These are phyloP conservation scores for Diarsia brunnea DNA, from an alignment of 2,888 invertebrate species.

Conservation along the genomic window DNA sequence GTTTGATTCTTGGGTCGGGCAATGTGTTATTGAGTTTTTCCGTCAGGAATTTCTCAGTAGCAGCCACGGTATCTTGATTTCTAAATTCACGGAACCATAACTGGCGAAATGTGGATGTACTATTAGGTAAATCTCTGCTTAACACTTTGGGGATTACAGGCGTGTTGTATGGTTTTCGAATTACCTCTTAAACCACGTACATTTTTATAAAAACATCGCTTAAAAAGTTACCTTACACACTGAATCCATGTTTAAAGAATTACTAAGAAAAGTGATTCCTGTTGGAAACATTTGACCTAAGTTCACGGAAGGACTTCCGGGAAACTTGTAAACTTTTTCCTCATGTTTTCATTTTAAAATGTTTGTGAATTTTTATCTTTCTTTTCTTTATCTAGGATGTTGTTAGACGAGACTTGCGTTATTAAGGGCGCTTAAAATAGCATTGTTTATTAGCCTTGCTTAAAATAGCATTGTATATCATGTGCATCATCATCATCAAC, in stretches of 20 bases:
- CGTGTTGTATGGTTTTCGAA: not conserved
- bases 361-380: constrained; percentile 37
- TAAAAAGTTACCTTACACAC: constrained; percentile 2
- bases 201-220: not conserved
- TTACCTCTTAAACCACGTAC: not conserved
- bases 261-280: constrained; percentile 54
- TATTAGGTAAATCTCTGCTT: too few relatives aligned
- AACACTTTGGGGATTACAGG: too few relatives aligned
- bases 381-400: constrained; percentile 29
- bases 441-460: not conserved
- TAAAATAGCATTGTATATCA: not conserved
- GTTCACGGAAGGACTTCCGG: constrained; percentile 36
- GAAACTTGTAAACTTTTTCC: constrained; percentile 43
- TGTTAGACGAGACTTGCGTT: constrained; percentile 22
- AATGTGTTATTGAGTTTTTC: too few relatives aligned
- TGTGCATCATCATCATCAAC: not conserved
- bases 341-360: constrained; percentile 56
- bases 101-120: too few relatives aligned
- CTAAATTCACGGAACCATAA: too few relatives aligned
- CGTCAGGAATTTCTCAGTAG: too few relatives aligned
- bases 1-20: too few relatives aligned
- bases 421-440: constrained; percentile 13
- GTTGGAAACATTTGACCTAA: constrained; percentile 51
- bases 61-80: too few relatives aligned
- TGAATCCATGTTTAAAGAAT: constrained; percentile 46